These are phyloP conservation scores for Bombyx huttoni DNA, from an alignment of 2,888 invertebrate species.

Conservation along the genomic window DNA sequence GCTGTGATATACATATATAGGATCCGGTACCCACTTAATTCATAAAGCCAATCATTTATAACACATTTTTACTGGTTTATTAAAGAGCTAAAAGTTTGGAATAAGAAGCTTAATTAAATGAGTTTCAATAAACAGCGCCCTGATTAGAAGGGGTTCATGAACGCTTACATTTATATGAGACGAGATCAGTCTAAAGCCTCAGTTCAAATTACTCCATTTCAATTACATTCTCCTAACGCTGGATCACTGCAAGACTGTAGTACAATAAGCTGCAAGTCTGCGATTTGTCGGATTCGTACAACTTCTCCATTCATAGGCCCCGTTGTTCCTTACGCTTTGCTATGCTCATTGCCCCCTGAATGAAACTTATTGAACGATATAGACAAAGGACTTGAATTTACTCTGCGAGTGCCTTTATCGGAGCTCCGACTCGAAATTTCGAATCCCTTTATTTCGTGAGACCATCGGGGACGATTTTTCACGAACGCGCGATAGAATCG, in stretches of 20 bases:
- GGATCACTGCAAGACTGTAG: background rate
- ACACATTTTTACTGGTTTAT: background rate
- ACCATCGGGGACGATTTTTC: constrained; percentile 40
- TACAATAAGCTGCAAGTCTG: background rate
- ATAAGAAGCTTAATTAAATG: background rate
- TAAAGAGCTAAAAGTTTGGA: background rate
- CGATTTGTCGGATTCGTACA: constrained; percentile 16
- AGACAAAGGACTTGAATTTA: constrained; percentile 46
- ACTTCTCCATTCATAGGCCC: constrained; percentile 18
- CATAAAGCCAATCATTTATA: too few relatives aligned
- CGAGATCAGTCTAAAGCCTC: background rate
- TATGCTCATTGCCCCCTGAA: constrained; percentile 22
- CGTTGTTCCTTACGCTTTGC: constrained; percentile 16
- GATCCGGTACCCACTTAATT: too few relatives aligned
- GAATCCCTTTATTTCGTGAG: constrained; percentile 37
- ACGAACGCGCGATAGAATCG: constrained; percentile 26
- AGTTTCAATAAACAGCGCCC: background rate
- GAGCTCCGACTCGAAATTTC: constrained; percentile 11
- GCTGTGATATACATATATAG: too few relatives aligned
- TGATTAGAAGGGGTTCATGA: background rate
- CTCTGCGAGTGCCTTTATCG: constrained; percentile 23
- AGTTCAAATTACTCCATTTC: background rate
- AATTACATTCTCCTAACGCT: background rate
- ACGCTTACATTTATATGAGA: background rate
- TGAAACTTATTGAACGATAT: constrained; percentile 39